A percentile compares a stretch with the other conserved stretches of the same genome.
phyloP scores from a whole-genome alignment of 2,888 invertebrate genomes.

The Sycophila texana region DNA sequence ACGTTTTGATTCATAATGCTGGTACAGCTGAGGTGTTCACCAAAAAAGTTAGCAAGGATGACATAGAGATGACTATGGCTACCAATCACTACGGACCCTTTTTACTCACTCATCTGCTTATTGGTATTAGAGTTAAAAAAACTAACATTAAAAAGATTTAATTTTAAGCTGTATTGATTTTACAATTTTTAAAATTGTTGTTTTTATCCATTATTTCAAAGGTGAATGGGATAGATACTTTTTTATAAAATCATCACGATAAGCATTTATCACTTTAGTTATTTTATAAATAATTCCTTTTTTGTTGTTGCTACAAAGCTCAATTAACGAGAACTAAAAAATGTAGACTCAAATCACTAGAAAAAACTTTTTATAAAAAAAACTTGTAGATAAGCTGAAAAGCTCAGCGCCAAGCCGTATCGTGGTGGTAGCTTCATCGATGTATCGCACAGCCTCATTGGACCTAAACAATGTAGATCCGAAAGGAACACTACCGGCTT shows the following conservation, averaged over 20 bases:
- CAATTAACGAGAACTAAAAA: not conserved
- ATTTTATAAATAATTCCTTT: no score
- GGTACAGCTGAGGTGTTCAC: conserved; percentile 87
- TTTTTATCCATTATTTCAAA: no score
- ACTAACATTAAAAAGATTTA: no score
- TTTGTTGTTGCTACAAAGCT: no score
- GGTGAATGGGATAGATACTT: no score
- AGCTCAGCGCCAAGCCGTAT: conserved; percentile 86
- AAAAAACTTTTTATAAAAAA: not conserved
- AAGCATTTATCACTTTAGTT: no score
- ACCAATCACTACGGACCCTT: conserved; percentile 97
- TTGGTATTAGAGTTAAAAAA: conserved; percentile 77
- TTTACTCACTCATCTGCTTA: conserved; percentile 91
- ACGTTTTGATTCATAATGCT: conserved; percentile 93
- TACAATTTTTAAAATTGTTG: no score
- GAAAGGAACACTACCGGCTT: conserved; percentile 80
- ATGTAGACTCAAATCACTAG: not conserved
- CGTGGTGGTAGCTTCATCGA: conserved; percentile 88
- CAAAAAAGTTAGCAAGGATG: conserved; percentile 84
- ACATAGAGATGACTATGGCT: conserved; percentile 91
- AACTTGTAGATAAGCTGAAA: conserved; percentile 82
- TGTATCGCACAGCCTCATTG: conserved; percentile 84
- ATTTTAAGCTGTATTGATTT: no score
- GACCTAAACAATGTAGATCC: conserved; percentile 89
- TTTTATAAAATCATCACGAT: no score